Percentiles rank a stretch among this genome's conserved stretches.
Evolutionary conservation across 2,888 invertebrate species (phyloP).

Genomic region (Agriopis aurantiaria): DNA sequence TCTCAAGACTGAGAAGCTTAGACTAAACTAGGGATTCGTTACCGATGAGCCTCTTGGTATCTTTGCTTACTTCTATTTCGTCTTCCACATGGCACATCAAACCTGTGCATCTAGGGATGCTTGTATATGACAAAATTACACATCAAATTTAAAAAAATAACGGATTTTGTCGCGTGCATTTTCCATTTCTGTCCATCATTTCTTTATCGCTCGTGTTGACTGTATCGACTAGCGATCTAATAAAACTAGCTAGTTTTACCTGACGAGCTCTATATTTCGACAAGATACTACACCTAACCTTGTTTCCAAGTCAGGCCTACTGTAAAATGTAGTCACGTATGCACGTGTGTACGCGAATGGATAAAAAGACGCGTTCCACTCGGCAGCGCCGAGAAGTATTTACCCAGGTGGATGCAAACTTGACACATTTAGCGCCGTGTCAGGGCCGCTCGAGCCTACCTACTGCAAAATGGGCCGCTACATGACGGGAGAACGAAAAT

Average conservation of each 20-base stretch:
- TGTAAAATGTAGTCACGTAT: slow-evolving; percentile 8
- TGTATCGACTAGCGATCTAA: background rate
- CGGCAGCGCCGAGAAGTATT: slow-evolving; percentile 20
- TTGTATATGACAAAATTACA: too few relatives aligned
- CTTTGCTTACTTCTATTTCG: background rate
- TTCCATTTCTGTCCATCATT: too few relatives aligned
- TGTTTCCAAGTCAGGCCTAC: background rate
- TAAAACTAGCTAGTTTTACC: background rate
- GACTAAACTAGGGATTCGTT: too few relatives aligned
- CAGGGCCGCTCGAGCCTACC: slow-evolving; percentile 26
- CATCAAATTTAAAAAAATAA: too few relatives aligned
- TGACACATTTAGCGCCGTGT: slow-evolving; percentile 37
- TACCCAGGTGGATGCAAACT: slow-evolving; percentile 37
- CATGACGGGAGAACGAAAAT: slow-evolving; percentile 1
- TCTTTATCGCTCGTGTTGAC: too few relatives aligned
- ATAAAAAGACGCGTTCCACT: slow-evolving; percentile 26
- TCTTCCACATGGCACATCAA: too few relatives aligned
- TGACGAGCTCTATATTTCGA: background rate
- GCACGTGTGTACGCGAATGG: slow-evolving; percentile 4
- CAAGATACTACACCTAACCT: background rate
- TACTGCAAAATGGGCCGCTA: slow-evolving; percentile 12
- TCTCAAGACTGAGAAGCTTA: too few relatives aligned
- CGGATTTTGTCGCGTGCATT: too few relatives aligned
- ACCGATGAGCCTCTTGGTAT: background rate
- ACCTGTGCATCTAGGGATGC: too few relatives aligned